phyloP scores from a whole-genome alignment of 2,797 vertebrate genomes.

The Sebastes glaucus region DNA sequence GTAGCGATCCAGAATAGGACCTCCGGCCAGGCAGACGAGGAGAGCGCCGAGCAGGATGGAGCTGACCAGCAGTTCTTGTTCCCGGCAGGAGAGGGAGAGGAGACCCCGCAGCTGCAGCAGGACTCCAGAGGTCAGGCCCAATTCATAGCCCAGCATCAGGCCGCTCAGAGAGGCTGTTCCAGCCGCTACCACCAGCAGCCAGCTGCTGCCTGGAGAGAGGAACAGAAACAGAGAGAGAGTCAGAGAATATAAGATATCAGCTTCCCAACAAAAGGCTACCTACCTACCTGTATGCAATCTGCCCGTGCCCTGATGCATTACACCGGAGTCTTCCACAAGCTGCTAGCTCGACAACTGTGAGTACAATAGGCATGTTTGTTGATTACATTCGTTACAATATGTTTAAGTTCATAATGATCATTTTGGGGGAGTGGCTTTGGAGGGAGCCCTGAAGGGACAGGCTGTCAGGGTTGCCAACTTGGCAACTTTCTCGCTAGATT shows the following conservation, averaged over 20 bases:
- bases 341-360: too few species aligned
- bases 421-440: too few species aligned
- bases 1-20: slow-evolving; percentile 90
- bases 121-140: slow-evolving; percentile 93
- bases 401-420: too few species aligned
- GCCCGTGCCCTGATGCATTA: too few species aligned
- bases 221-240: background rate
- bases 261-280: background rate
- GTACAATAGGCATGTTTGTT: too few species aligned
- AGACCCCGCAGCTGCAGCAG: slow-evolving; percentile 90
- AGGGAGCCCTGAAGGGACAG: too few species aligned
- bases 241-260: background rate
- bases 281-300: background rate
- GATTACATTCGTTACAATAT: too few species aligned
- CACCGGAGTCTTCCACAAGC: too few species aligned
- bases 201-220: slow-evolving; percentile 84
- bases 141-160: slow-evolving; percentile 93
- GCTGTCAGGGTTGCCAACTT: too few species aligned
- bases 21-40: slow-evolving; percentile 88
- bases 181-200: slow-evolving; percentile 87
- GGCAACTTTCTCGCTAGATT: too few species aligned
- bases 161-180: slow-evolving; percentile 90
- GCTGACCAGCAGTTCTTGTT: slow-evolving; percentile 94
- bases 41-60: slow-evolving; percentile 91
- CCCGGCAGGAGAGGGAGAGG: slow-evolving; percentile 87